A percentile compares a stretch with the other conserved stretches of the same genome.
Conservation (phyloP, 2,888 invertebrate species). For the Nephrotoma guestfalica region DNA sequence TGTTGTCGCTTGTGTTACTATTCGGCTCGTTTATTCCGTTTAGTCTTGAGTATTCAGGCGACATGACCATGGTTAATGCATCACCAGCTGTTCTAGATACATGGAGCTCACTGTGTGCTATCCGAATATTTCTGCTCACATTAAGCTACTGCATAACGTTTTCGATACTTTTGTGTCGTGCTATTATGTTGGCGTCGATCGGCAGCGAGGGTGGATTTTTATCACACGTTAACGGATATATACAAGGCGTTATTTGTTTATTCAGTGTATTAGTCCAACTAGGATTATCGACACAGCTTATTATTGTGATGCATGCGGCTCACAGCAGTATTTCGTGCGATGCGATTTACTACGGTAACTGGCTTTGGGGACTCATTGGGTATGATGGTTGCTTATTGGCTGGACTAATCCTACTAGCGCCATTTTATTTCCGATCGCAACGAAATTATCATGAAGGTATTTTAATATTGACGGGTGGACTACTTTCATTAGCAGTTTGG, state of each 20-base stretch:
- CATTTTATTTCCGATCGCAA: conserved; percentile 45
- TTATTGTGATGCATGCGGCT: conserved; percentile 32
- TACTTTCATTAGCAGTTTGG: conserved; percentile 42
- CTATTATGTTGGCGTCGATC: conserved; percentile 49
- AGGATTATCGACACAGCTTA: conserved; percentile 36
- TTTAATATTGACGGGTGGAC: conserved; percentile 38
- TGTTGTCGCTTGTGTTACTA: conserved; percentile 34
- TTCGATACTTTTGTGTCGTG: conserved; percentile 46
- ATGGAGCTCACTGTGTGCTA: conserved; percentile 36
- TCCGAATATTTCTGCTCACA: conserved; percentile 41
- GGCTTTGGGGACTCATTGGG: conserved; percentile 37
- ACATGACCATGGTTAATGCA: conserved; percentile 28
- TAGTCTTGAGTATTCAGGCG: conserved; percentile 33
- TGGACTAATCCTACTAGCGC: conserved; percentile 40
- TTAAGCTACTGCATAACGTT: conserved; percentile 46
- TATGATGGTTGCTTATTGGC: conserved; percentile 47
- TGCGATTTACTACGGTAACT: conserved; percentile 34
- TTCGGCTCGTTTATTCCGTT: conserved; percentile 38
- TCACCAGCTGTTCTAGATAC: conserved; percentile 13
- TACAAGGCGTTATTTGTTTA: conserved; percentile 46
- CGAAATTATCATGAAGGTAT: conserved; percentile 54
- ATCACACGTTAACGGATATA: conserved; percentile 53
- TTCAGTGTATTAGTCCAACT: conserved; percentile 48
- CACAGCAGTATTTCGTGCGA: conserved; percentile 35
- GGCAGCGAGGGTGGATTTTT: conserved; percentile 50